A percentile compares a stretch with the other conserved stretches of the same genome.
Evolutionary conservation across 2,113 vertebrate species (phyloP).

Genomic region (Eulemur rufifrons): DNA sequence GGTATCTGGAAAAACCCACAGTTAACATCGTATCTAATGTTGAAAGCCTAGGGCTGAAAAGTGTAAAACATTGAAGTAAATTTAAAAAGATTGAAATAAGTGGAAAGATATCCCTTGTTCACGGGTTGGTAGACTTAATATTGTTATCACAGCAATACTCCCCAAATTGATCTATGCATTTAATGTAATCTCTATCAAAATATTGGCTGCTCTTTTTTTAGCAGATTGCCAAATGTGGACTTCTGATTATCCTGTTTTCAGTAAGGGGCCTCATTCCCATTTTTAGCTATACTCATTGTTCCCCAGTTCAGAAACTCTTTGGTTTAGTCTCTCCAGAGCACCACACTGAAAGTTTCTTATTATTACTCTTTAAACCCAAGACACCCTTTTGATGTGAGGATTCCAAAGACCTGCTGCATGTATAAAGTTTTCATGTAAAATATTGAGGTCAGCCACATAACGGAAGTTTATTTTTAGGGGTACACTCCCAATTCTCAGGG

Average conservation of each 20-base stretch:
- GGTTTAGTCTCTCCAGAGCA: neutral
- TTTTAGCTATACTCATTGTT: neutral
- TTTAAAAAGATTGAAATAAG: neutral
- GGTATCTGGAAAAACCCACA: neutral
- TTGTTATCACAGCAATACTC: neutral
- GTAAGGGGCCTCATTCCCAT: neutral
- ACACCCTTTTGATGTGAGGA: neutral
- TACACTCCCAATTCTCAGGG: neutral
- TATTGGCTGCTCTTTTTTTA: neutral
- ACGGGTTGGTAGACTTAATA: neutral
- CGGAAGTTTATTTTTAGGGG: neutral
- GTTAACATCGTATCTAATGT: neutral
- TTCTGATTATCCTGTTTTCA: neutral
- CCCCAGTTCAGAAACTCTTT: neutral
- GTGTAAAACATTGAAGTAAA: neutral
- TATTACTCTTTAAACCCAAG: neutral
- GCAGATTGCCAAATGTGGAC: neutral
- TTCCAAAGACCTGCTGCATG: neutral
- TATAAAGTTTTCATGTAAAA: neutral
- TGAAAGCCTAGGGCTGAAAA: neutral
- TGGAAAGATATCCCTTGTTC: neutral
- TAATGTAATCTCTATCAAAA: neutral
- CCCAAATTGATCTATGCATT: neutral
- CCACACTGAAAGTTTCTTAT: neutral
- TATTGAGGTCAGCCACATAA: neutral